Base-by-base conservation (phyloP, 2,888 invertebrate genomes). In the Aelia acuminata region DNA sequence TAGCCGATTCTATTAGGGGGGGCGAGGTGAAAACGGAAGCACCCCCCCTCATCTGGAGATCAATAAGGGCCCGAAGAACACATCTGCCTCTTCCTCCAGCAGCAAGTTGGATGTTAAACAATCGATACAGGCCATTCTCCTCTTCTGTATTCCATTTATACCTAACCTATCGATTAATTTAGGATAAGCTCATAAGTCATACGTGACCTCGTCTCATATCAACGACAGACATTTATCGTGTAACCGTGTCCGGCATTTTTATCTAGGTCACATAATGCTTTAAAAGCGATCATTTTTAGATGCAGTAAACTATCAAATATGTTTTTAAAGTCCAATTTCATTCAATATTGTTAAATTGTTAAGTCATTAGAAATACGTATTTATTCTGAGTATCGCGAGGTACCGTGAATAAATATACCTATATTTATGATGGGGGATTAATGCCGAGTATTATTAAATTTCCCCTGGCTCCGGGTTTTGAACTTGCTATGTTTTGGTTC, bases 11-110 rank as follows among this genome's bases (percentile, higher is more conserved):
- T 80, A 80, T 80, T 47, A 80, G n/a, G 43, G 43, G 53, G 43
- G n/a, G 75, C 20, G 75, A 80, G 80, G 80, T 80, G 80, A 80
- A 80, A 80, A 70, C 43, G 80, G 43, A 47, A 80, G 80, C 80
- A n/a, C 43, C 43, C 80, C 53, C 63, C 63, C 26, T 80, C 43
- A 47, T 80, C 63, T 80, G 80, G 80, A 80, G 43, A 80, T 80
- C 80, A 80, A 80, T 80, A 80, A 43, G 80, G 80, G 11, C 11
- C 80, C 80, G 43, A 80, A 80, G 80, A 80, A 80, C 80, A 80
- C 80, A 80, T 80, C 80, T 80, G 80, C 80, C 80, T 80, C 43
- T 80, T 80, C 1, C 15, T 80, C 13, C 4, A 80, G 80, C 80
- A 80, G 43, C 35, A n/a, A 43, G 80, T 47, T 80, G 22, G 80